Evolutionary conservation across 2,113 vertebrate species (phyloP).

Genomic region (Urocynchramus pylzowi): DNA sequence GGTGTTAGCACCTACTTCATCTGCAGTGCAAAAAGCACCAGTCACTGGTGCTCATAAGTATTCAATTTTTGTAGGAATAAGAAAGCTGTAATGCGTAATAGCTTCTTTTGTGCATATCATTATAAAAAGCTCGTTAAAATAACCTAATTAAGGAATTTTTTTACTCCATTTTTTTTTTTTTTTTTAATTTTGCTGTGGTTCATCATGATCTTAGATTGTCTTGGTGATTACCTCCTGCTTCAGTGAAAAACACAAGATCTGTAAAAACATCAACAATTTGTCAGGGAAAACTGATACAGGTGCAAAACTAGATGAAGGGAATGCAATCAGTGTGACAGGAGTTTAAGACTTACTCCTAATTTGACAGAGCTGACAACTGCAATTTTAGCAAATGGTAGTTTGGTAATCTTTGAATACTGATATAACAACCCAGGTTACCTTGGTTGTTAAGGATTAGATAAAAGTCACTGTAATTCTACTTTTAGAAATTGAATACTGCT

Average conservation of each 20-base stretch:
- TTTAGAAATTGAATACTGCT: neutral
- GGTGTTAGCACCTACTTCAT: neutral
- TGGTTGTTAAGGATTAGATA: neutral
- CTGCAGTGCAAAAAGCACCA: neutral
- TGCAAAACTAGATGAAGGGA: neutral
- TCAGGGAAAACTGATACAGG: neutral
- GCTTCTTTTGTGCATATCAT: neutral
- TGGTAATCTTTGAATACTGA: neutral
- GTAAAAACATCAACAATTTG: neutral
- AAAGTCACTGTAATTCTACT: neutral
- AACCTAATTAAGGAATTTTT: neutral
- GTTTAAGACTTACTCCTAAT: neutral
- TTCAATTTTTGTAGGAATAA: neutral
- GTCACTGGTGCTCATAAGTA: neutral
- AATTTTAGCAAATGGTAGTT: neutral
- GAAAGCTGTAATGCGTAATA: neutral
- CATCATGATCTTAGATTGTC: neutral
- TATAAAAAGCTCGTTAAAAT: neutral
- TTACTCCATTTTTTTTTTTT: neutral
- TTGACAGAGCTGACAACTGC: neutral
- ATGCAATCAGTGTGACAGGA: neutral
- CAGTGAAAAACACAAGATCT: neutral
- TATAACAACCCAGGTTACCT: neutral
- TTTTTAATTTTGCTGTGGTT: neutral
- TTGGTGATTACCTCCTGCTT: neutral